These are phyloP conservation scores for Mechanitis mazaeus DNA, from an alignment of 2,888 invertebrate genomes.

Conservation along the genomic window DNA sequence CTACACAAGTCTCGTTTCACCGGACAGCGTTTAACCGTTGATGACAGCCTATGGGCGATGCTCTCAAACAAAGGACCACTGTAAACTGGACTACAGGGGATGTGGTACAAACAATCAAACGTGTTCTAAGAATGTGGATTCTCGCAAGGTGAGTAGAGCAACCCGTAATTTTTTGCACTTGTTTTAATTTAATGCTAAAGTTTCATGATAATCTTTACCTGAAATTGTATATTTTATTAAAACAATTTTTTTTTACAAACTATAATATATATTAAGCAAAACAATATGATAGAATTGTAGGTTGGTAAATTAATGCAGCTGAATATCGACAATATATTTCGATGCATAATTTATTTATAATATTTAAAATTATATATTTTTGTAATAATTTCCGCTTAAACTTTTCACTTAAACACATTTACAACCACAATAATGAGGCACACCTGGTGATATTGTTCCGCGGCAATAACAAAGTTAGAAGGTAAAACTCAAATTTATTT, in stretches of 20 bases:
- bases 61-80: conserved; percentile 58
- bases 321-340: no score
- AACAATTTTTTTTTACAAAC: no score
- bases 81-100: conserved; percentile 43
- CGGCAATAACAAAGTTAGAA: conserved; percentile 40
- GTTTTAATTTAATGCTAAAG: no score
- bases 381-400: conserved; percentile 13
- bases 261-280: no score
- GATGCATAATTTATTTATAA: background rate
- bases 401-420: conserved; percentile 28
- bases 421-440: conserved; percentile 36
- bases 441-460: conserved; percentile 44
- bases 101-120: conserved; percentile 33
- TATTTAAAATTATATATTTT: background rate
- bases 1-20: conserved; percentile 42
- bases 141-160: conserved; percentile 5
- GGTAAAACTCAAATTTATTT: conserved; percentile 36
- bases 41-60: conserved; percentile 61
- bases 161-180: conserved; percentile 5
- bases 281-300: no score
- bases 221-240: no score
- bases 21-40: conserved; percentile 57
- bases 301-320: no score
- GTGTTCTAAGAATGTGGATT: conserved; percentile 1
- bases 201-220: no score